Conservation (phyloP, 2,113 vertebrate genomes). For the Otus sunia region DNA sequence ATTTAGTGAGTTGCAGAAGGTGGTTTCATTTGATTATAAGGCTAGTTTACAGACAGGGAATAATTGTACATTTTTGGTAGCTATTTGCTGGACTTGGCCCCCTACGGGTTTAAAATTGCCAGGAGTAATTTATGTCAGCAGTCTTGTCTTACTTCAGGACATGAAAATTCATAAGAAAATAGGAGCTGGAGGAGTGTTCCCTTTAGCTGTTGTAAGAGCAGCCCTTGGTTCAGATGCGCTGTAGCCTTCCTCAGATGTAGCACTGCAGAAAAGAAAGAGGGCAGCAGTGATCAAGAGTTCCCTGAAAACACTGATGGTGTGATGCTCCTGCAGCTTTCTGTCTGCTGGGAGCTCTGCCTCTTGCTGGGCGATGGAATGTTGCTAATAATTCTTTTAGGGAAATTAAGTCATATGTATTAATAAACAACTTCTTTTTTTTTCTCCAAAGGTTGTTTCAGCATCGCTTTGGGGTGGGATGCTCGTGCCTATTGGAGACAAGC, state of each 20-base stretch:
- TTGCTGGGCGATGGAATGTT: neutral
- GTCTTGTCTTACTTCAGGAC: neutral
- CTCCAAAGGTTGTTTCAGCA: constrained; percentile 83
- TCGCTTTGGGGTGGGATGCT: constrained; percentile 93
- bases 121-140: neutral
- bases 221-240: neutral
- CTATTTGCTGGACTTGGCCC: neutral
- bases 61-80: neutral
- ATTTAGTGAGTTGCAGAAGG: neutral
- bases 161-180: neutral
- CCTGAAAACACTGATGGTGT: neutral
- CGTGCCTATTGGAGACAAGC: constrained; percentile 83
- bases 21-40: neutral
- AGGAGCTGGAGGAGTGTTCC: neutral
- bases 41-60: neutral
- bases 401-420: neutral
- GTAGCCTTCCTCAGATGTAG: neutral
- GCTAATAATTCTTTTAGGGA: neutral
- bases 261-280: constrained; percentile 11
- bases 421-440: neutral
- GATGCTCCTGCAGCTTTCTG: neutral
- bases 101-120: neutral
- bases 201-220: neutral
- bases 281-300: constrained; percentile 19
- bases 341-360: neutral